A percentile compares a stretch with the other conserved stretches of the same genome.
These are phyloP conservation scores for Digitonthophagus gazella DNA, from an alignment of 2,888 invertebrate genomes.

Conservation along the genomic window DNA sequence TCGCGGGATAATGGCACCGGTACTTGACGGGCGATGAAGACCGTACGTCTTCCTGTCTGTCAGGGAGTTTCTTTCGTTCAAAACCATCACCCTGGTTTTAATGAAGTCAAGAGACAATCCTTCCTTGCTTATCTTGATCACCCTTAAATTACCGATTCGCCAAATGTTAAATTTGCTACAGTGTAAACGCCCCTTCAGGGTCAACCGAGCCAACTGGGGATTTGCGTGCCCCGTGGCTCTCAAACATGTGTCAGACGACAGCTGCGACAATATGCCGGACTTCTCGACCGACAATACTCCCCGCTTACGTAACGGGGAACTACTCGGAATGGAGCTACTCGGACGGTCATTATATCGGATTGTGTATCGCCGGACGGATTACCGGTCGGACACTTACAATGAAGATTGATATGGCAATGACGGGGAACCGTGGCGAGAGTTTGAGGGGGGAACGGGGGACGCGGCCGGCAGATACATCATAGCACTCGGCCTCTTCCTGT, in stretches of 20 bases:
- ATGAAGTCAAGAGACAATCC: no score
- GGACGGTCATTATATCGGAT: constrained; percentile 16
- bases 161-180: no score
- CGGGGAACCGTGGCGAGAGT: neutral
- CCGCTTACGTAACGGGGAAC: neutral
- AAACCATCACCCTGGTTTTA: no score
- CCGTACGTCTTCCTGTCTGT: constrained; percentile 30
- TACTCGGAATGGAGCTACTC: neutral
- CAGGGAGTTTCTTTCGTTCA: no score
- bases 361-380: constrained; percentile 7
- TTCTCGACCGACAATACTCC: neutral
- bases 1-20: constrained; percentile 38
- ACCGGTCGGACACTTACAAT: constrained; percentile 14
- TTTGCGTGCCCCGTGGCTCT: no score
- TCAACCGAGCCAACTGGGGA: no score
- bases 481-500: constrained; percentile 14
- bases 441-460: no score
- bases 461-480: constrained; percentile 7
- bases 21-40: constrained; percentile 32
- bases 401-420: constrained; percentile 15
- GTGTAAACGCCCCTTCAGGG: no score
- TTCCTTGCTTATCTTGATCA: no score
- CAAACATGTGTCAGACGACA: neutral
- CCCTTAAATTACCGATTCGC: no score
- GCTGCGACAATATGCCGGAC: neutral